Percentiles rank a stretch among this genome's conserved stretches.
These are phyloP conservation scores for Lithosia quadra DNA, from an alignment of 2,888 invertebrate species.

Conservation along the genomic window DNA sequence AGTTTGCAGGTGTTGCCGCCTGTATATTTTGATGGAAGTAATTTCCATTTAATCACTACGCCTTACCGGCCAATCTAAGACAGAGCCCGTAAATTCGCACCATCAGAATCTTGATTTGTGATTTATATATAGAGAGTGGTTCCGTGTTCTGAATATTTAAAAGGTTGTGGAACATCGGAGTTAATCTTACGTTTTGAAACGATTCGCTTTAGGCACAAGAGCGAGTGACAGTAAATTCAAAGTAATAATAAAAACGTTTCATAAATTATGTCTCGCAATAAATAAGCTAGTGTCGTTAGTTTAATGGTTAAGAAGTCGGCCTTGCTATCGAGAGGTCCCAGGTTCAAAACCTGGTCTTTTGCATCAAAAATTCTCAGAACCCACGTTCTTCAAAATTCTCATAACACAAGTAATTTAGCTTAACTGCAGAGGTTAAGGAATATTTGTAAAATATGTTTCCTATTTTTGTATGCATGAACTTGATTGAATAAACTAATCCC, in stretches of 20 bases:
- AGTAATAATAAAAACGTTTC: not conserved
- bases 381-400: no score
- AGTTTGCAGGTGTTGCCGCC: conserved; percentile 33
- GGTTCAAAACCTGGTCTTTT: no score
- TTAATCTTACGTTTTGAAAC: not conserved
- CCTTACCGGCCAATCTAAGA: conserved; percentile 27
- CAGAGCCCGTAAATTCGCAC: conserved; percentile 38
- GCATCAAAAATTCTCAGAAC: no score
- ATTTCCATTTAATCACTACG: conserved; percentile 49
- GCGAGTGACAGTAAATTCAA: not conserved
- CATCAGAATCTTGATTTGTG: conserved; percentile 26
- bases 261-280: not conserved
- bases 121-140: conserved; percentile 24
- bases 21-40: conserved; percentile 28
- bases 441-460: no score
- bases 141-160: conserved; percentile 19
- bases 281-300: no score
- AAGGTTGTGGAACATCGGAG: not conserved
- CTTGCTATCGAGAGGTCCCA: no score
- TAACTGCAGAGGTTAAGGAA: no score
- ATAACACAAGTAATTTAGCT: no score
- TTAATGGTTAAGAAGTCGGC: no score
- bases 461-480: no score
- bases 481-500: no score
- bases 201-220: not conserved